Evolutionary conservation across 2,888 invertebrate genomes (phyloP).

Genomic region (Trimorus sp.): DNA sequence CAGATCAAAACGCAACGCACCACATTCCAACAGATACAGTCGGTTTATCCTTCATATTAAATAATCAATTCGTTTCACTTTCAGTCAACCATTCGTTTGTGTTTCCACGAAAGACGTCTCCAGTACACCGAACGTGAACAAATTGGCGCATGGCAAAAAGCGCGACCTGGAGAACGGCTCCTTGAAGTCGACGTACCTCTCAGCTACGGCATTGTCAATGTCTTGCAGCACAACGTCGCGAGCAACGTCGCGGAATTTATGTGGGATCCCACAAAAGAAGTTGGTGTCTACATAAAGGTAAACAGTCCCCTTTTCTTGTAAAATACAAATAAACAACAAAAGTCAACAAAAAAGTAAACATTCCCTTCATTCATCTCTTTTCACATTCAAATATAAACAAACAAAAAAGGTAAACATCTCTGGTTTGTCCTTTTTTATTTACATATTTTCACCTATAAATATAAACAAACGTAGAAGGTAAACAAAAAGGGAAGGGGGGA

Average conservation of each 20-base stretch:
- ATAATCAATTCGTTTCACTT: conserved; percentile 58
- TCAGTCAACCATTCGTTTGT: conserved; percentile 94
- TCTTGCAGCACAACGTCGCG: conserved; percentile 87
- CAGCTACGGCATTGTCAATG: conserved; percentile 94
- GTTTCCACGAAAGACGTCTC: conserved; percentile 97
- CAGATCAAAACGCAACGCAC: too few species aligned
- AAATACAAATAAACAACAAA: too few species aligned
- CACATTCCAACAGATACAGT: too few species aligned
- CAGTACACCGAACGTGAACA: conserved; percentile 98
- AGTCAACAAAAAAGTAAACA: too few species aligned
- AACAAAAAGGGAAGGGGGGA: too few species aligned
- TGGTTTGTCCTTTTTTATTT: too few species aligned
- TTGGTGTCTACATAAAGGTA: conserved; percentile 96
- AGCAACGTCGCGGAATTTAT: conserved; percentile 92
- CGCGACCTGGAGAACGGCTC: conserved; percentile 92
- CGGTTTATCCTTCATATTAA: not conserved
- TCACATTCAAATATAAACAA: too few species aligned
- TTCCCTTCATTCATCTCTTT: not conserved
- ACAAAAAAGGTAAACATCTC: too few species aligned
- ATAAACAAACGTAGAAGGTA: too few species aligned
- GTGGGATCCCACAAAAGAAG: conserved; percentile 98
- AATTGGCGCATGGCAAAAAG: conserved; percentile 94
- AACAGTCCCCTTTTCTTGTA: too few species aligned
- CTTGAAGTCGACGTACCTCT: conserved; percentile 96
- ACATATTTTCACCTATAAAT: too few species aligned